These are phyloP conservation scores for Malurus cyaneus DNA, from an alignment of 2,113 vertebrate species.

Conservation along the genomic window DNA sequence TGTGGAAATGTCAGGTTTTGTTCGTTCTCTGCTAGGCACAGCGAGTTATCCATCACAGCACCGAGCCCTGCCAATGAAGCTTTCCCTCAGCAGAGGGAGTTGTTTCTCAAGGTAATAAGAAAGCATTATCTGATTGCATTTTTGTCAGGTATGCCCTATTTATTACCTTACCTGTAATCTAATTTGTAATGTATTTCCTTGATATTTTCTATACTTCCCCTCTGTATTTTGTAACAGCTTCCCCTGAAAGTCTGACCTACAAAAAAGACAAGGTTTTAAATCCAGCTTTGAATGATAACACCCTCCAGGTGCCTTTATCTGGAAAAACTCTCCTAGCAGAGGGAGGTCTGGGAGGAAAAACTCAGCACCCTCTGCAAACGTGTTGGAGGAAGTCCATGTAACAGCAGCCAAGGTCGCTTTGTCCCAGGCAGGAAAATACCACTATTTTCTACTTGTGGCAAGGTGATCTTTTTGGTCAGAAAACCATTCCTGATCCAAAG, in stretches of 20 bases:
- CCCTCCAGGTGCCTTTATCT: background rate
- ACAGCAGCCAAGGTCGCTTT: background rate
- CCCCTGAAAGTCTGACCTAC: background rate
- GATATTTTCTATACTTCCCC: background rate
- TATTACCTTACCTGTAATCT: slow-evolving; percentile 57
- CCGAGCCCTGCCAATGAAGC: slow-evolving; percentile 38
- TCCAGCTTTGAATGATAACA: background rate
- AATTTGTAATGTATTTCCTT: slow-evolving; percentile 51
- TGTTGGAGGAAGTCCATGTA: rapidly evolving
- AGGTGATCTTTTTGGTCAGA: background rate
- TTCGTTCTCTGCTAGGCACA: rapidly evolving
- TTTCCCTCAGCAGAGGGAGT: slow-evolving; percentile 71
- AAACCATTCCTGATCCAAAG: background rate
- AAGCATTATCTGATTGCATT: slow-evolving; percentile 49
- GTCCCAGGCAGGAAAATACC: background rate
- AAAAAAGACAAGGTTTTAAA: slow-evolving; percentile 19
- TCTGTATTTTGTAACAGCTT: slow-evolving; percentile 1
- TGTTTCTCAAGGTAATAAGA: slow-evolving; percentile 68
- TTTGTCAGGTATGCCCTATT: slow-evolving; percentile 57
- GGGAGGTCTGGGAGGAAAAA: background rate
- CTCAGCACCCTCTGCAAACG: background rate
- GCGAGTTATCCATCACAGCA: background rate
- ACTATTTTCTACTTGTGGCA: background rate
- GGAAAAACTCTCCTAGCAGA: background rate
- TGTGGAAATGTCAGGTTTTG: background rate